Evolutionary conservation across 2,797 vertebrate species (phyloP).

Genomic region (Eupleurogrammus muticus): DNA sequence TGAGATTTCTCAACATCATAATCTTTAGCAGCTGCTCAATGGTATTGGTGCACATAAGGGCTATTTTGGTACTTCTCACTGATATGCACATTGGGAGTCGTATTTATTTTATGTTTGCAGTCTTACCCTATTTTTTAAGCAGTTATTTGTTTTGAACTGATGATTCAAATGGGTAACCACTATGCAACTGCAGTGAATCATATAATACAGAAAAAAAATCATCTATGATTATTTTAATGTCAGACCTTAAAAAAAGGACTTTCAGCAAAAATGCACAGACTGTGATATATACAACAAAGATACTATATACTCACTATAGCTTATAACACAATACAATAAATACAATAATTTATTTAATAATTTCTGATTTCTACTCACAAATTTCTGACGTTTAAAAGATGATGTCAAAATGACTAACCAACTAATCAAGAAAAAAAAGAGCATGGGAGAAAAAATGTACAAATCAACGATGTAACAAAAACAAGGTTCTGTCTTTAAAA

Average conservation of each 20-base stretch:
- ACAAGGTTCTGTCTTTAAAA: constrained; percentile 14
- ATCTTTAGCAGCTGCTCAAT: too few relatives aligned
- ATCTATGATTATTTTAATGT: neutral
- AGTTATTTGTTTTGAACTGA: neutral
- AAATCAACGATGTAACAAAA: neutral
- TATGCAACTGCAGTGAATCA: neutral
- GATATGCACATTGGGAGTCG: neutral
- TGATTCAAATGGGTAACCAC: neutral
- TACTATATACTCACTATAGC: too few relatives aligned
- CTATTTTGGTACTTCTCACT: constrained; percentile 8
- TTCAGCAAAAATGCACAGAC: neutral
- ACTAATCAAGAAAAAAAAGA: neutral
- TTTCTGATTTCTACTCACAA: too few relatives aligned
- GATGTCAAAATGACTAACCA: neutral
- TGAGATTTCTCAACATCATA: too few relatives aligned
- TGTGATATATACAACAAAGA: neutral
- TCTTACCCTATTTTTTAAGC: neutral
- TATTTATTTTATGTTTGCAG: neutral
- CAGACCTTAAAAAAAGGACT: neutral
- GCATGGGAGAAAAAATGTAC: too few relatives aligned
- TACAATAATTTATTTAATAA: too few relatives aligned
- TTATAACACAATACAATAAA: neutral
- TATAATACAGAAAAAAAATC: neutral
- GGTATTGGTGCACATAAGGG: too few relatives aligned
- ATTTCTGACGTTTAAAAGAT: too few relatives aligned